Percentiles rank a stretch among this genome's conserved stretches.
Evolutionary conservation across 2,113 vertebrate genomes (phyloP).

Genomic region (Mohoua ochrocephala): DNA sequence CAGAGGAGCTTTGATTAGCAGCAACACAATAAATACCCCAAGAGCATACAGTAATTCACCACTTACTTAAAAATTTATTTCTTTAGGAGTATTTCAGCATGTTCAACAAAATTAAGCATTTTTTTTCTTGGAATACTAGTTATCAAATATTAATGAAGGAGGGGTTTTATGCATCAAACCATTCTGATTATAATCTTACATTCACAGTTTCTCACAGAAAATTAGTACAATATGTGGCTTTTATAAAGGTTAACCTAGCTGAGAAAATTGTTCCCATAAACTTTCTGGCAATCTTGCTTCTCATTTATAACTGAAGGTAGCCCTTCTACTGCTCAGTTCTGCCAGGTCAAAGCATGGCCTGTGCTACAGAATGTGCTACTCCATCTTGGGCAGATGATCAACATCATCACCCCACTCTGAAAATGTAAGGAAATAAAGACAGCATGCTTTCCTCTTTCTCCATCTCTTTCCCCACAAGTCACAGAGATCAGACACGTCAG

Average conservation of each 20-base stretch:
- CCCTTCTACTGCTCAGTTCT: background rate
- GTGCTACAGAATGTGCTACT: background rate
- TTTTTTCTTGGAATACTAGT: slow-evolving; percentile 33
- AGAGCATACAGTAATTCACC: slow-evolving; percentile 6
- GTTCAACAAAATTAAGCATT: background rate
- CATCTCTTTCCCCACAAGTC: background rate
- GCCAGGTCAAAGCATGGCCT: background rate
- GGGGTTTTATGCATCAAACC: background rate
- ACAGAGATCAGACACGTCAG: background rate
- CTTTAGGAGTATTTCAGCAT: slow-evolving; percentile 16
- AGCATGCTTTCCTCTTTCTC: background rate
- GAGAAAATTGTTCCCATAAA: background rate
- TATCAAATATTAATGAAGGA: slow-evolving; percentile 26
- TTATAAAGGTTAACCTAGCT: background rate
- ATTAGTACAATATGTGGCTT: background rate
- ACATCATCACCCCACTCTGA: background rate
- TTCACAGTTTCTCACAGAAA: background rate
- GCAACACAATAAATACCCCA: slow-evolving; percentile 16
- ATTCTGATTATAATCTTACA: background rate
- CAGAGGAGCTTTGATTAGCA: slow-evolving; percentile 29
- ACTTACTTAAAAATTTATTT: slow-evolving; percentile 40
- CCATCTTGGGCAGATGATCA: background rate
- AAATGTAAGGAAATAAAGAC: background rate
- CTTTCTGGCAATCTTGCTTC: background rate
- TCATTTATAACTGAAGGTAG: background rate